phyloP scores from a whole-genome alignment of 2,888 invertebrate genomes.

The Polydrusus cervinus region DNA sequence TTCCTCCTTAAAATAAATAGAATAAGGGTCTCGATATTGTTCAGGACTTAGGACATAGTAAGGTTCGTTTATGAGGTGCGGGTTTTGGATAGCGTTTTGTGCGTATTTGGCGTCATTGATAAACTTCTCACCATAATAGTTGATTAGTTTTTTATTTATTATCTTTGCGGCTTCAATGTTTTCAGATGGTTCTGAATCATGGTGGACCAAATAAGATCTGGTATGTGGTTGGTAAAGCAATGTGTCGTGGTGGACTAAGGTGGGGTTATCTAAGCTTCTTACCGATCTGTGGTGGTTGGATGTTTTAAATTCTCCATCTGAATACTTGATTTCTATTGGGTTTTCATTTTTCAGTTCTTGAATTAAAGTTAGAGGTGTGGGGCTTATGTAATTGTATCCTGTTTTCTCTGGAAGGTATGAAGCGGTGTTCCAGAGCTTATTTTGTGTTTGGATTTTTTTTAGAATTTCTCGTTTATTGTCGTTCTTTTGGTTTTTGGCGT shows the following conservation, averaged over 20 bases:
- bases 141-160: slow-evolving; percentile 56
- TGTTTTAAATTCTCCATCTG: not conserved
- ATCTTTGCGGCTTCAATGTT: slow-evolving; percentile 39
- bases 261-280: slow-evolving; percentile 48
- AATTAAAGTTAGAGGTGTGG: slow-evolving; percentile 46
- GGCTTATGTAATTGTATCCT: slow-evolving; percentile 59
- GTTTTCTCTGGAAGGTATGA: slow-evolving; percentile 59
- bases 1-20: slow-evolving; percentile 43
- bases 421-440: slow-evolving; percentile 60
- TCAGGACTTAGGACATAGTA: slow-evolving; percentile 30
- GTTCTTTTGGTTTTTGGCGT: slow-evolving; percentile 49
- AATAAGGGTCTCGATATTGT: slow-evolving; percentile 29
- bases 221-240: slow-evolving; percentile 10
- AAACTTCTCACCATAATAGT: slow-evolving; percentile 63
- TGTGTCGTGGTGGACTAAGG: slow-evolving; percentile 28
- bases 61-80: slow-evolving; percentile 48
- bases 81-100: slow-evolving; percentile 45
- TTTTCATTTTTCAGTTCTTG: slow-evolving; percentile 37
- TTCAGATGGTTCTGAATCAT: slow-evolving; percentile 37
- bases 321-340: slow-evolving; percentile 21
- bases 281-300: slow-evolving; percentile 47
- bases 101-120: slow-evolving; percentile 58
- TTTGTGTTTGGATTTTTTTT: slow-evolving; percentile 51
- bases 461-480: slow-evolving; percentile 43
- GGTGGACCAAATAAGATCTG: slow-evolving; percentile 27